These are phyloP conservation scores for Xenentodon cancila DNA, from an alignment of 2,797 vertebrate species.

Conservation along the genomic window DNA sequence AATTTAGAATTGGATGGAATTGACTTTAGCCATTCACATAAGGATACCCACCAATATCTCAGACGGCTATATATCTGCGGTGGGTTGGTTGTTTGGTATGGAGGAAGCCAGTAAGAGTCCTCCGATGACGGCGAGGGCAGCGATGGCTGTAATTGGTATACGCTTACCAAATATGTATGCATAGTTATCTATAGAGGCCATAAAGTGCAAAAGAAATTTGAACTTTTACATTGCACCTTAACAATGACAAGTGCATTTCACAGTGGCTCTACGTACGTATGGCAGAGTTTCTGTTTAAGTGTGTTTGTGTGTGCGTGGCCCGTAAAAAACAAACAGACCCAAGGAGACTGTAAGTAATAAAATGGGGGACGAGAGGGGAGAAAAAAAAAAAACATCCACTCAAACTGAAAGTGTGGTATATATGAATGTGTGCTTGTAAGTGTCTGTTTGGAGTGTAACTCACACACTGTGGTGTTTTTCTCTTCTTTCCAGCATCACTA, in stretches of 20 bases:
- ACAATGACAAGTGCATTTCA: background rate
- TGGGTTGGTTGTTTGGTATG: no score
- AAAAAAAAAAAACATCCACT: conserved; percentile 12
- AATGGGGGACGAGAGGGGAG: conserved; percentile 4
- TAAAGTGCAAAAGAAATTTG: no score
- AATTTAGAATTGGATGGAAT: no score
- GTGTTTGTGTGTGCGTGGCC: conserved; percentile 23
- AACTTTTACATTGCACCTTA: background rate
- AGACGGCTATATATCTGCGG: no score
- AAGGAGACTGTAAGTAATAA: conserved; percentile 3
- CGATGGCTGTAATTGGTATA: no score
- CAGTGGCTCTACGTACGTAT: background rate
- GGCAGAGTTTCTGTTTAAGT: background rate
- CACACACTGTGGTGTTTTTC: conserved; percentile 60
- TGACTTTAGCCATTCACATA: no score
- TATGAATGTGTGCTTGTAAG: conserved; percentile 16
- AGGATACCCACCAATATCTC: no score
- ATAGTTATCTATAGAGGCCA: no score
- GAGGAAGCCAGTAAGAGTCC: no score
- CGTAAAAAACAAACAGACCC: conserved; percentile 23
- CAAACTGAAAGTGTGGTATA: conserved; percentile 59
- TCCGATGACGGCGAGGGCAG: no score
- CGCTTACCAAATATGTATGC: no score
- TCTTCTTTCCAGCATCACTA: conserved; percentile 77
- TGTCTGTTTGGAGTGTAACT: conserved; percentile 28